Conservation (phyloP, 2,888 invertebrate genomes). For the Esperia sulphurella region DNA sequence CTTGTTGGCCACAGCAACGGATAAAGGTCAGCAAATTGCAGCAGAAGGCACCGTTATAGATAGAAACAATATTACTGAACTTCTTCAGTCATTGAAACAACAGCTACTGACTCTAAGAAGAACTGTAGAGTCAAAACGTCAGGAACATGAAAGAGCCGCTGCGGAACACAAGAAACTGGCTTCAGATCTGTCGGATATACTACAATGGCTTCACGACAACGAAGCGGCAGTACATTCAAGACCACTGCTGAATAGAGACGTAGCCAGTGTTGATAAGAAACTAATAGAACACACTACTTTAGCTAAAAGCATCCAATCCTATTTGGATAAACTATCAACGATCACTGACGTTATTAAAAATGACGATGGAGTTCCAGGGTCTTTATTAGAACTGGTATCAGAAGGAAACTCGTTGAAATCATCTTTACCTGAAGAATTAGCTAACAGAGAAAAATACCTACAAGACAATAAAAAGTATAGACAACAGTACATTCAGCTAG, state of each 20-base stretch:
- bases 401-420: conserved; percentile 89
- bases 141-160: conserved; percentile 92
- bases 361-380: conserved; percentile 89
- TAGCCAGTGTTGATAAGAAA: conserved; percentile 89
- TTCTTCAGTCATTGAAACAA: conserved; percentile 91
- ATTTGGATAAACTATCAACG: conserved; percentile 84
- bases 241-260: conserved; percentile 88
- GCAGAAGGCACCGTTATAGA: conserved; percentile 93
- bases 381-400: conserved; percentile 89
- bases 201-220: conserved; percentile 90
- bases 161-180: conserved; percentile 93
- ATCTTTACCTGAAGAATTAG: conserved; percentile 88
- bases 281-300: conserved; percentile 86
- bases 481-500: conserved; percentile 86
- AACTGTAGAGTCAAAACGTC: conserved; percentile 90
- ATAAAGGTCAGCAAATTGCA: conserved; percentile 95
- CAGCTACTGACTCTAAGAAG: conserved; percentile 88
- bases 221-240: conserved; percentile 90
- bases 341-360: conserved; percentile 85
- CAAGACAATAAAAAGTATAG: conserved; percentile 87
- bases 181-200: conserved; percentile 88
- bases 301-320: conserved; percentile 82
- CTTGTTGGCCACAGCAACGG: conserved; percentile 89
- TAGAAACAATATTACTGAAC: conserved; percentile 91
- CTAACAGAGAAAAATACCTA: conserved; percentile 89